A percentile compares a stretch with the other conserved stretches of the same genome.
Conservation (phyloP, 2,888 invertebrate species). For the Epicampocera succincta region DNA sequence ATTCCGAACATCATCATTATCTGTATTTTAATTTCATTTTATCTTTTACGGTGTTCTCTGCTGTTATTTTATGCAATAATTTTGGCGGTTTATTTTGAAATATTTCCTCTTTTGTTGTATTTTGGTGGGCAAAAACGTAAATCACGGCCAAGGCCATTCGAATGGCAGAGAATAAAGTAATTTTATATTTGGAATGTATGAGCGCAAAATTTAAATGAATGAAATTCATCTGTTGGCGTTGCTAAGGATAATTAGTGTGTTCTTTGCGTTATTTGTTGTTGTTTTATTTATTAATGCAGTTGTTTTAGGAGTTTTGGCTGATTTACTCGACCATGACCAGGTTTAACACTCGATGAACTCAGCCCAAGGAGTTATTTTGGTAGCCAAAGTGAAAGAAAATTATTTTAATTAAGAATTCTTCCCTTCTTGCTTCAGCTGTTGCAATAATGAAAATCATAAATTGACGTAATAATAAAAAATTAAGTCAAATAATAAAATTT, state of each 20-base stretch:
- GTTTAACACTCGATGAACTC: too few species aligned
- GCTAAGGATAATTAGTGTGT: constrained; percentile 65
- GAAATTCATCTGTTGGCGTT: constrained; percentile 46
- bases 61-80: constrained; percentile 49
- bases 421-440: too few species aligned
- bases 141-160: constrained; percentile 69
- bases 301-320: constrained; percentile 12
- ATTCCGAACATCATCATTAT: constrained; percentile 56
- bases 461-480: too few species aligned
- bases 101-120: constrained; percentile 16
- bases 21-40: constrained; percentile 62
- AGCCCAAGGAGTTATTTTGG: too few species aligned
- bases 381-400: too few species aligned
- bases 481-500: too few species aligned
- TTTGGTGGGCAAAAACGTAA: constrained; percentile 61
- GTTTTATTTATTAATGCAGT: constrained; percentile 3
- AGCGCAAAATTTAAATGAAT: constrained; percentile 19
- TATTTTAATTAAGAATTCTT: too few species aligned
- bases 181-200: constrained; percentile 1
- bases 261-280: constrained; percentile 9
- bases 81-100: constrained; percentile 66
- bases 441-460: too few species aligned
- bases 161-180: constrained; percentile 41
- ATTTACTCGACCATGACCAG: constrained; percentile 57
- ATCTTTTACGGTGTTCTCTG: constrained; percentile 40